A percentile compares a stretch with the other conserved stretches of the same genome.
phyloP scores from a whole-genome alignment of 2,888 invertebrate genomes.

The Dynastes hyllus region DNA sequence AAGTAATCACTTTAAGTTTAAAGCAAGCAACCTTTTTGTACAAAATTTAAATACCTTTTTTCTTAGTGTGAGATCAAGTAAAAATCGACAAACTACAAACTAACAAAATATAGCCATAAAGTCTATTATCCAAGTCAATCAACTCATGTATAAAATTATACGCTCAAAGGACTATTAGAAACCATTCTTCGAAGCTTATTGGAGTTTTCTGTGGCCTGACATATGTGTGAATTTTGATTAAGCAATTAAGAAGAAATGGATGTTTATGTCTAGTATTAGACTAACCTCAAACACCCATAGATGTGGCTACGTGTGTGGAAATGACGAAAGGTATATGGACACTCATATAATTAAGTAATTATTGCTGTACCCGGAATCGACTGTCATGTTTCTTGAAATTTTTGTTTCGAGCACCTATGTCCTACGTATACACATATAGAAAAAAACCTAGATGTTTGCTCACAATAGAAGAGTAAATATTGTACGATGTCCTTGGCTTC shows the following conservation, averaged over 20 bases:
- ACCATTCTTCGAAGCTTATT: conserved; percentile 21
- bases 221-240: conserved; percentile 31
- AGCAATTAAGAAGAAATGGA: conserved; percentile 30
- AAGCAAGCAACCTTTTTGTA: too few species aligned
- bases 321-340: conserved; percentile 11
- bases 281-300: conserved; percentile 1
- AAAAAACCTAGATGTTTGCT: conserved; percentile 3
- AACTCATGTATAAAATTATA: conserved; percentile 1
- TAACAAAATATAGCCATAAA: conserved; percentile 7
- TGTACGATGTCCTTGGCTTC: background rate
- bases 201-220: conserved; percentile 12
- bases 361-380: conserved; percentile 20
- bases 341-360: conserved; percentile 35
- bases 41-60: too few species aligned
- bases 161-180: conserved; percentile 15
- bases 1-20: too few species aligned
- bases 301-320: conserved; percentile 13
- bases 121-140: conserved; percentile 34
- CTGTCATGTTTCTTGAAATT: conserved; percentile 11
- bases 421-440: background rate
- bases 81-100: conserved; percentile 3
- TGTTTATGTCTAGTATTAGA: background rate
- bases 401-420: background rate
- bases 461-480: background rate
- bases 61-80: too few species aligned